These are phyloP conservation scores for Pelmatolapia mariae DNA, from an alignment of 2,113 vertebrate genomes.

Conservation along the genomic window DNA sequence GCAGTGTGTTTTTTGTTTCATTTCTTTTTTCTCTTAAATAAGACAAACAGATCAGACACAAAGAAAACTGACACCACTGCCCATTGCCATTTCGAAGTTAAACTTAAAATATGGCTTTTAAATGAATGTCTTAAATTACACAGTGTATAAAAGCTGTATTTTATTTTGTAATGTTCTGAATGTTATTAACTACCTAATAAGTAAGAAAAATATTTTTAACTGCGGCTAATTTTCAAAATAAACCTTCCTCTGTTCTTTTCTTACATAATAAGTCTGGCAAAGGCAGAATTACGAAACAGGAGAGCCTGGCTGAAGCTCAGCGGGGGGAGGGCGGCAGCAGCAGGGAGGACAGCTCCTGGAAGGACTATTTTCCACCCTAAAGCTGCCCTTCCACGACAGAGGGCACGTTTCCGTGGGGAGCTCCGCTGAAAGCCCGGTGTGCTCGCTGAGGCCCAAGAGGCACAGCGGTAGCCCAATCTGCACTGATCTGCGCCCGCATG, in stretches of 20 bases:
- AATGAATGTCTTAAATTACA: neutral
- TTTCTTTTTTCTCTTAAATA: neutral
- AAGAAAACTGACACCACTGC: neutral
- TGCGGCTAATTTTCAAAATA: neutral
- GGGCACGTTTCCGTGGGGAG: neutral
- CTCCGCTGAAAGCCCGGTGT: neutral
- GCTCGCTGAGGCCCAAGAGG: conserved; percentile 34
- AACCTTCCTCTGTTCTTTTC: neutral
- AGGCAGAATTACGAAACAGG: conserved; percentile 30
- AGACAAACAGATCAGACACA: neutral
- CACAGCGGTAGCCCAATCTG: neutral
- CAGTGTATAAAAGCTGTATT: neutral
- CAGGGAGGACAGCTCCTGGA: neutral
- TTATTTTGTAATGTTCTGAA: neutral
- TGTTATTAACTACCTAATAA: neutral
- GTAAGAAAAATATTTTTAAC: neutral
- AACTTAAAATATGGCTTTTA: neutral
- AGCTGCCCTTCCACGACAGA: neutral
- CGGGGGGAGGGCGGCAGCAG: neutral
- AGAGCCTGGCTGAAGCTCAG: conserved; percentile 25
- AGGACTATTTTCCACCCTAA: neutral
- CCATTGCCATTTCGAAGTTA: neutral
- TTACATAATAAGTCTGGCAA: conserved; percentile 27
- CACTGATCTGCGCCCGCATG: conserved; percentile 18
- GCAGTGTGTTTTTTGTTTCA: neutral